A percentile compares a stretch with the other conserved stretches of the same genome.
phyloP scores from a whole-genome alignment of 1,140 invertebrate genomes.

The Brachionus sp. region DNA sequence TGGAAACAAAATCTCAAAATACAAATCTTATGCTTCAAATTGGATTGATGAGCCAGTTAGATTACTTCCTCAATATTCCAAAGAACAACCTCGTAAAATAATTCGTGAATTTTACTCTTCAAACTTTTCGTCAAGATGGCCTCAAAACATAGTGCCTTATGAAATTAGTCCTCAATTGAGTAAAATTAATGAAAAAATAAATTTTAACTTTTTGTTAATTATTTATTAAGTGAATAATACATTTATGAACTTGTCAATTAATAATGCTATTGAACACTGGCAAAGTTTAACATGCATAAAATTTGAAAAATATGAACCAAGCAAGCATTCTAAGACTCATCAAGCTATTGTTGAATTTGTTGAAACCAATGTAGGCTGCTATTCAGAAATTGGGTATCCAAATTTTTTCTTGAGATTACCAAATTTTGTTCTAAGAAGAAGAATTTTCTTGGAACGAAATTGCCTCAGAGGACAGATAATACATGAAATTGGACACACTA shows the following conservation, averaged over 20 bases:
- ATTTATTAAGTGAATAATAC: not conserved
- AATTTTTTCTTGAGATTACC: not conserved
- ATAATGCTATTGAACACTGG: slow-evolving; percentile 22
- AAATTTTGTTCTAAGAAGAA: not conserved
- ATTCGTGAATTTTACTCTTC: not conserved
- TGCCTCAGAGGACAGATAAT: slow-evolving; percentile 46
- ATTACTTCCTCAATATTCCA: not conserved
- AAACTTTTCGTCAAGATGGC: not conserved
- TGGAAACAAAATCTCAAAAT: not conserved
- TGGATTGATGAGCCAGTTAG: not conserved
- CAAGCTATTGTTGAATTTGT: not conserved
- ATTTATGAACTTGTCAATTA: not conserved
- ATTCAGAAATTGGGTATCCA: not conserved
- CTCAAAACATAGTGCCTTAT: not conserved
- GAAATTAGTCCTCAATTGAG: not conserved
- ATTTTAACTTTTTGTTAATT: not conserved
- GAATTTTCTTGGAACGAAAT: not conserved
- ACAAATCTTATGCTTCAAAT: not conserved
- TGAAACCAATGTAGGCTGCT: not conserved
- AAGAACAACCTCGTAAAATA: not conserved
- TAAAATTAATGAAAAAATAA: not conserved
- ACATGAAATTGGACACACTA: slow-evolving; percentile 58
- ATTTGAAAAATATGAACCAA: not conserved
- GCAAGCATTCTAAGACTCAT: not conserved
- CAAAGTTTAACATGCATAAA: not conserved